Evolutionary conservation across 2,113 vertebrate genomes (phyloP).

Genomic region (Eolophus roseicapilla): DNA sequence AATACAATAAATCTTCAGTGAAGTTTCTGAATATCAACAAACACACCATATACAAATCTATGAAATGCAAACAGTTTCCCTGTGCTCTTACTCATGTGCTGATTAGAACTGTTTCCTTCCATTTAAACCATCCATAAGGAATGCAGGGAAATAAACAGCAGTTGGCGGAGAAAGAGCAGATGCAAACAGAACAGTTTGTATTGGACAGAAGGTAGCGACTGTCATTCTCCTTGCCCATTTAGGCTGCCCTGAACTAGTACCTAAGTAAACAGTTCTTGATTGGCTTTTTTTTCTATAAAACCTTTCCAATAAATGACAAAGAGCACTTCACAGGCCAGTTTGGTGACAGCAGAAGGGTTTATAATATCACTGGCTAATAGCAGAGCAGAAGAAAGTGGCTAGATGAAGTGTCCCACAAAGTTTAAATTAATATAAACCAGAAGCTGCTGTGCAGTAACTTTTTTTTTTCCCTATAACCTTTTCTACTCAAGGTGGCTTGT

Average conservation of each 20-base stretch:
- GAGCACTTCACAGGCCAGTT: not conserved
- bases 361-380: not conserved
- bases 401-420: not conserved
- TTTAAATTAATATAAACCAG: slow-evolving; percentile 5
- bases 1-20: not conserved
- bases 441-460: not conserved
- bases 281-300: slow-evolving; percentile 21
- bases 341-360: slow-evolving; percentile 14
- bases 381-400: not conserved
- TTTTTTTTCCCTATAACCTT: not conserved
- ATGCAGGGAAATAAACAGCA: not conserved
- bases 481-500: not conserved
- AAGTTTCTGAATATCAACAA: not conserved
- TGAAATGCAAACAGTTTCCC: not conserved
- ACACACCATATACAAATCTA: not conserved
- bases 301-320: slow-evolving; percentile 17
- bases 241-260: not conserved
- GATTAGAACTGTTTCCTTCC: not conserved
- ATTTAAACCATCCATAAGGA: not conserved
- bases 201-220: not conserved
- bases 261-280: not conserved
- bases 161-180: not conserved
- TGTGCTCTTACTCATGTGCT: not conserved
- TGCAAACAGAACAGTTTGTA: not conserved
- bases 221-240: not conserved